Evolutionary conservation across 1,140 invertebrate genomes (phyloP), one percentile per base, ranked within the genome.

Genomic region (Drosophila insularis): DNA sequence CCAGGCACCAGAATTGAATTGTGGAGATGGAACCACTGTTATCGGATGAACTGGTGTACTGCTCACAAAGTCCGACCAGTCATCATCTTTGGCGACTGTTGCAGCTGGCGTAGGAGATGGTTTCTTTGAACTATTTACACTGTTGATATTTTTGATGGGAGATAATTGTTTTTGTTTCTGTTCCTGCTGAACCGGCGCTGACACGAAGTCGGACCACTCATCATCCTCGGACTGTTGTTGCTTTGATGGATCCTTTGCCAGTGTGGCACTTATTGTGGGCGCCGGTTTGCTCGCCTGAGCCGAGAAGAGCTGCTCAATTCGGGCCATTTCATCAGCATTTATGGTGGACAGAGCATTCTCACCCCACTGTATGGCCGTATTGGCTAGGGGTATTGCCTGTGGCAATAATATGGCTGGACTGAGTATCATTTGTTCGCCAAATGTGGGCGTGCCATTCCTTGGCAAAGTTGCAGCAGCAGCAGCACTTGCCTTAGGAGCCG

Each of bases 61-160:
- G 27, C 94, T 94, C n/a, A 94, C 93, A 80, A 95, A 95, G 64
- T 94, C 94, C 14, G 93, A 94, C 94, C 94, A 94, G 75, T 94
- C 94, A 65, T 94, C 94, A 37, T 94, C 94, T 60, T 94, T 93
- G 0, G 66, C 46, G 32, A 82, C 59, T 17, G 14, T 14, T 7
- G 19, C 19, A 11, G 43, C 80, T 10, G 14, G n/a, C 5, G 11
- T 3, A 37, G 35, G 35, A 37, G 35, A 13, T 1, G 27, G n/a
- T 19, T 77, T 74, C 27, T 67, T 69, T 21, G 32, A 31, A 32
- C 65, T 76, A 17, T 64, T 63, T 2, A 75, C 35, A 56, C 78
- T 72, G 54, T 90, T 81, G 21, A 76, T 81, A 39, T 78, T 78
- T 46, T 35, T 61, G 50, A 56, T 40, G 17, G 54, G 58, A 1